Evolutionary conservation across 2,888 invertebrate genomes (phyloP).

Genomic region (Limnephilus auricula): DNA sequence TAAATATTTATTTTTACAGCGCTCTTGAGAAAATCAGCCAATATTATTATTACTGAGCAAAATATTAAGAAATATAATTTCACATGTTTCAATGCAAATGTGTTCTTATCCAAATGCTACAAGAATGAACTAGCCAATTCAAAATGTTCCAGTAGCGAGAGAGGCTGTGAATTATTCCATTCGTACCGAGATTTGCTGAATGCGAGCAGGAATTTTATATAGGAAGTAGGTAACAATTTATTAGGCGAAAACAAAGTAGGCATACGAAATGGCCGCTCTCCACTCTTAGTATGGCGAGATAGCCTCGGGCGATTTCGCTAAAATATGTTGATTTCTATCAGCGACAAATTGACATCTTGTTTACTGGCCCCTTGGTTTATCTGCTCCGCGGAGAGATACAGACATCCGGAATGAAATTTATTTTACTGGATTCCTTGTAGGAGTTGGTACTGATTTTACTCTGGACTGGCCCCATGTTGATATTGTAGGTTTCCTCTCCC

Average conservation of each 20-base stretch:
- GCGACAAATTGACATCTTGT: conserved; percentile 59
- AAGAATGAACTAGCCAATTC: background rate
- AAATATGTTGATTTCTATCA: conserved; percentile 57
- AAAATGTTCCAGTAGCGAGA: background rate
- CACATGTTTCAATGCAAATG: too few relatives aligned
- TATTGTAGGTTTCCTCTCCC: conserved; percentile 48
- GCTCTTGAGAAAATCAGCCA: too few relatives aligned
- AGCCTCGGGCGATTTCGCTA: conserved; percentile 47
- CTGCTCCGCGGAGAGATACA: conserved; percentile 39
- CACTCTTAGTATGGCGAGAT: conserved; percentile 11
- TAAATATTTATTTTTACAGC: too few relatives aligned
- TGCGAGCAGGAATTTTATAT: background rate
- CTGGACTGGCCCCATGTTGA: background rate
- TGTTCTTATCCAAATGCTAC: background rate
- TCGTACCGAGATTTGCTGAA: background rate
- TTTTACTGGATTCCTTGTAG: conserved; percentile 30
- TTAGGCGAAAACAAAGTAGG: conserved; percentile 42
- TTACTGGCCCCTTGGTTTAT: conserved; percentile 52
- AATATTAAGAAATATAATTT: too few relatives aligned
- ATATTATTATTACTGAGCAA: too few relatives aligned
- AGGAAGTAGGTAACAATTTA: conserved; percentile 28
- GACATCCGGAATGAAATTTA: conserved; percentile 53
- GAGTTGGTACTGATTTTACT: conserved; percentile 48
- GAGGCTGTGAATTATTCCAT: background rate
- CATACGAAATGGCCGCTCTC: background rate